Base-by-base conservation (phyloP, 2,113 vertebrate species). In the Hemichromis elongatus region DNA sequence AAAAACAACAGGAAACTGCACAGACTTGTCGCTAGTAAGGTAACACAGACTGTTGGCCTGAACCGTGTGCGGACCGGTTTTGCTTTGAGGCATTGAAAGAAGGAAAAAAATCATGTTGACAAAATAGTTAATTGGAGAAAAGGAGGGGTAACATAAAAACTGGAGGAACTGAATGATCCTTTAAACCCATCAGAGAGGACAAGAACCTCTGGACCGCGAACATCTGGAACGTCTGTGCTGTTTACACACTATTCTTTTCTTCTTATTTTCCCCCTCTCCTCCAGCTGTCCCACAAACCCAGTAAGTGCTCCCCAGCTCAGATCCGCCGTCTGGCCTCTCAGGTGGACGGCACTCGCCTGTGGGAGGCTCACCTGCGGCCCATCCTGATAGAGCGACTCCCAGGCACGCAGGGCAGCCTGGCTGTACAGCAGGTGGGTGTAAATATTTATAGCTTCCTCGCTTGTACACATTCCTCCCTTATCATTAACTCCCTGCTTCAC, bases 311-410 rank as follows among this genome's bases (percentile, higher is more conserved):
- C 1, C 88, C 95, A 13, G 84, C 94, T 26, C 96, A 95, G 56
- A 90, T 98, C 28, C 94, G 92, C 52, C 92, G 87, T 9, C 91
- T 98, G 68, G 93, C 94, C 50, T 95, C 95, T 16, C 96, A 95
- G 89, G 95, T 97, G 53, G 94, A 97, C 0, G 90, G 95, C 1
- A 70, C 92, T 14, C 96, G 97, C 10, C 94, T 98, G 45, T 98
- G 97, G 97, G 93, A 95, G 57, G 95, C 92, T 54, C 94, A 96
- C 57, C 90, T 98, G 90, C 95, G 92, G 53, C 97, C 97, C 5
- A 95, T 98, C 81, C 93, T 98, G 11, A 94, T 96, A 21, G 96
- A 97, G 81, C 92, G 98, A 55, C 94, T 96, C 1, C 96, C 97
- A 0, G 98, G 97, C 28, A 97, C 96, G 0, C 86, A 90, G 0